Conservation (phyloP, 1,140 invertebrate species). For the Goniozus legneri region DNA sequence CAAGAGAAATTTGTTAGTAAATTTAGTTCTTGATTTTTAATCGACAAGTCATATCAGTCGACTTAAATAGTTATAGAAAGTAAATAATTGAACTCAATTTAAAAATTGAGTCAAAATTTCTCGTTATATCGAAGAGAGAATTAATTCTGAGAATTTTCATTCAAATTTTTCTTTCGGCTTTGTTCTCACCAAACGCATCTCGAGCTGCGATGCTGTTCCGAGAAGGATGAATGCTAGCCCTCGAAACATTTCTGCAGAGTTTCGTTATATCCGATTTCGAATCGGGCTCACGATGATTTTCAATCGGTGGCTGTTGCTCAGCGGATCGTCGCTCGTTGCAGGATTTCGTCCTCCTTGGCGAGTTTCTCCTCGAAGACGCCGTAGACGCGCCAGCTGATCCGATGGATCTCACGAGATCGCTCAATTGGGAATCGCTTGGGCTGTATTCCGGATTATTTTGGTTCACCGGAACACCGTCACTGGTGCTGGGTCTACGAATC, state of each 20-base stretch:
- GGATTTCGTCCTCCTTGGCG: conserved; percentile 9
- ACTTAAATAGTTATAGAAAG: too few relatives aligned
- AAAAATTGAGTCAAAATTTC: too few relatives aligned
- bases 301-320: too few relatives aligned
- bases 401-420: conserved; percentile 26
- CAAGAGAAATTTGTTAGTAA: too few relatives aligned
- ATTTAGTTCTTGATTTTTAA: too few relatives aligned
- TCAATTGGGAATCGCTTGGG: conserved; percentile 23
- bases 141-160: neutral
- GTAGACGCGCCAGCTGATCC: conserved; percentile 24
- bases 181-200: conserved; percentile 42
- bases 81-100: too few relatives aligned
- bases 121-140: too few relatives aligned
- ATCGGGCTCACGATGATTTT: too few relatives aligned
- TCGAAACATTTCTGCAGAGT: conserved; percentile 22
- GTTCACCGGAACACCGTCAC: neutral
- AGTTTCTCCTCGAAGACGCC: conserved; percentile 15
- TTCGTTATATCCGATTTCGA: conserved; percentile 27
- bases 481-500: conserved; percentile 16
- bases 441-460: conserved; percentile 14
- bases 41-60: too few relatives aligned
- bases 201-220: conserved; percentile 26
- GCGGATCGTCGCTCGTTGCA: conserved; percentile 1
- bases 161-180: neutral
- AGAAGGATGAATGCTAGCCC: conserved; percentile 32